Evolutionary conservation across 1,140 invertebrate genomes (phyloP).

Genomic region (Conopomorpha cramerella): DNA sequence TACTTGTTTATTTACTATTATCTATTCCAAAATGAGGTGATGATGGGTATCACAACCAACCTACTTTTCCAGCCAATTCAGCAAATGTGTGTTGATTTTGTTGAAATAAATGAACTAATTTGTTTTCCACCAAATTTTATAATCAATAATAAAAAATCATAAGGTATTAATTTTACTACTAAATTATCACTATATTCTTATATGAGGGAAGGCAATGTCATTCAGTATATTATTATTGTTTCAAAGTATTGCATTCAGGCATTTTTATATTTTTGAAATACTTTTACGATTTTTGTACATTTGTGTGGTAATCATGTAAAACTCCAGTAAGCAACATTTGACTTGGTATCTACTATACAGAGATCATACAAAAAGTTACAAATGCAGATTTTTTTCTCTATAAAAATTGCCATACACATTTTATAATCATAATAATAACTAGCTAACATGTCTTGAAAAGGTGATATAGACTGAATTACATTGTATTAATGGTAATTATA

Average conservation of each 20-base stretch:
- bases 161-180: constrained; percentile 26
- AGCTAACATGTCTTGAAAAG: constrained; percentile 54
- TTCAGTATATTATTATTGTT: too few relatives aligned
- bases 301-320: constrained; percentile 12
- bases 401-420: constrained; percentile 54
- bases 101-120: too few relatives aligned
- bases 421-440: constrained; percentile 54
- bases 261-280: constrained; percentile 21
- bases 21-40: too few relatives aligned
- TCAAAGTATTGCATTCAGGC: too few relatives aligned
- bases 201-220: too few relatives aligned
- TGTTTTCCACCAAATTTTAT: constrained; percentile 30
- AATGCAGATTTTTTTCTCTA: constrained; percentile 48
- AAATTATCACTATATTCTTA: constrained; percentile 29
- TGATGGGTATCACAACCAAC: too few relatives aligned
- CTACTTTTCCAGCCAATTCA: too few relatives aligned
- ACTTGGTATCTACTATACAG: constrained; percentile 37
- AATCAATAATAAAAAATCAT: constrained; percentile 39
- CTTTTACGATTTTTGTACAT: constrained; percentile 9
- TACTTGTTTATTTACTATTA: too few relatives aligned
- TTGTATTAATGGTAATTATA: constrained; percentile 53
- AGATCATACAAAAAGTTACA: constrained; percentile 35
- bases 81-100: too few relatives aligned
- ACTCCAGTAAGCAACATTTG: constrained; percentile 19
- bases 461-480: constrained; percentile 51